Conservation (phyloP, 2,888 invertebrate genomes). For the Thereva unica region DNA sequence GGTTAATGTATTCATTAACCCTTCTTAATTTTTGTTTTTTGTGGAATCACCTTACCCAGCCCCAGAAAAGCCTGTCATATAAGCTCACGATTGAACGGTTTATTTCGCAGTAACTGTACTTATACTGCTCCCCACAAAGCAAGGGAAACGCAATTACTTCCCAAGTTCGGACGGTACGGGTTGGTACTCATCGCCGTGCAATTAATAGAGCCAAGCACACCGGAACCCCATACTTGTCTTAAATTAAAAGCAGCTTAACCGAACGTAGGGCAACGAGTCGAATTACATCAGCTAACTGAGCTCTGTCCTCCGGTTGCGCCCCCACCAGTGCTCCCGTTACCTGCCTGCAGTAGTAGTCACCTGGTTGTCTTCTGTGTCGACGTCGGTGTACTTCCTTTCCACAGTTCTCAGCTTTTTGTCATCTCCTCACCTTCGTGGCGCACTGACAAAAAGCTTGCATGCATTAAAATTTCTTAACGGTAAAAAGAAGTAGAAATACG, state of each 20-base stretch:
- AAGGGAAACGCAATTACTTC: slow-evolving; percentile 25
- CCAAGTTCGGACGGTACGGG: slow-evolving; percentile 21
- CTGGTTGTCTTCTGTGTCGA: slow-evolving; percentile 4
- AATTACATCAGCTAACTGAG: slow-evolving; percentile 7
- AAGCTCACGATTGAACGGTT: slow-evolving; percentile 24
- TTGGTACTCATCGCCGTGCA: slow-evolving; percentile 31
- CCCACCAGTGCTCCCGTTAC: not conserved
- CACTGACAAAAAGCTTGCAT: slow-evolving; percentile 25
- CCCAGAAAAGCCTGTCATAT: slow-evolving; percentile 25
- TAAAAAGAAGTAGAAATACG: slow-evolving; percentile 9
- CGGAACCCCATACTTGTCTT: slow-evolving; percentile 33
- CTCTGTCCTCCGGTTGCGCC: not conserved
- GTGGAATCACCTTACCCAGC: not conserved
- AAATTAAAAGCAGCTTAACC: slow-evolving; percentile 31
- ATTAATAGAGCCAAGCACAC: slow-evolving; percentile 31
- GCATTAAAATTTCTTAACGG: slow-evolving; percentile 30
- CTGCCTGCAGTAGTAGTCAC: too few relatives aligned
- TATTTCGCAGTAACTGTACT: slow-evolving; percentile 15
- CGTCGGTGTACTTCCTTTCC: slow-evolving; percentile 18
- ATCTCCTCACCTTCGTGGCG: slow-evolving; percentile 27
- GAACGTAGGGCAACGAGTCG: slow-evolving; percentile 14
- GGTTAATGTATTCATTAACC: slow-evolving; percentile 32
- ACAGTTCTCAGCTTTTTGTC: slow-evolving; percentile 30
- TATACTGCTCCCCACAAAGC: slow-evolving; percentile 5
- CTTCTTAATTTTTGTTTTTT: slow-evolving; percentile 11